Conservation (phyloP, 2,113 vertebrate species). For the Pelmatolapia mariae region DNA sequence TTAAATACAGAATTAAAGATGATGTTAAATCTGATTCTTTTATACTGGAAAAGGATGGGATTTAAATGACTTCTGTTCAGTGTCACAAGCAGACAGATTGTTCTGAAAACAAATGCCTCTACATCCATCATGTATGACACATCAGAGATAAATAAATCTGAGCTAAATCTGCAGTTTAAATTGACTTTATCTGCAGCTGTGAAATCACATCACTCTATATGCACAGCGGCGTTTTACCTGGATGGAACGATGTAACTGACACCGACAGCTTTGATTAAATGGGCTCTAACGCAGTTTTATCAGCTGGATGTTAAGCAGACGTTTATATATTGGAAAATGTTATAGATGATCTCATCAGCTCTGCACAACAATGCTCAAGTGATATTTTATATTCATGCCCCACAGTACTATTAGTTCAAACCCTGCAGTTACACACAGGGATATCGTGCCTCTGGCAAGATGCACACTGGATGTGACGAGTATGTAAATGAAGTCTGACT, state of each 20-base stretch:
- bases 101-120: not conserved
- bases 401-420: not conserved
- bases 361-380: not conserved
- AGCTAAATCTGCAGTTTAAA: not conserved
- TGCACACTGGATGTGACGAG: constrained; percentile 7
- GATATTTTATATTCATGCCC: not conserved
- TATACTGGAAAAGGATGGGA: not conserved
- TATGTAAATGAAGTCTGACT: constrained; percentile 25
- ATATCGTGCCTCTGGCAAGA: constrained; percentile 2
- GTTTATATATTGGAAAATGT: not conserved
- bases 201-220: not conserved
- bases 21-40: not conserved
- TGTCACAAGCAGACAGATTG: not conserved
- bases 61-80: not conserved
- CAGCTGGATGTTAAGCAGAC: not conserved
- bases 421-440: not conserved
- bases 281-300: not conserved
- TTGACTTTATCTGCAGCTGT: not conserved
- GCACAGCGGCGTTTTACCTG: not conserved
- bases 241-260: not conserved
- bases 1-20: not conserved
- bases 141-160: not conserved
- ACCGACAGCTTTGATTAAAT: not conserved
- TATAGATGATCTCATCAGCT: not conserved
- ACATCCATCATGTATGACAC: not conserved